phyloP scores from a whole-genome alignment of 2,797 vertebrate genomes.

The Cottoperca gobio region DNA sequence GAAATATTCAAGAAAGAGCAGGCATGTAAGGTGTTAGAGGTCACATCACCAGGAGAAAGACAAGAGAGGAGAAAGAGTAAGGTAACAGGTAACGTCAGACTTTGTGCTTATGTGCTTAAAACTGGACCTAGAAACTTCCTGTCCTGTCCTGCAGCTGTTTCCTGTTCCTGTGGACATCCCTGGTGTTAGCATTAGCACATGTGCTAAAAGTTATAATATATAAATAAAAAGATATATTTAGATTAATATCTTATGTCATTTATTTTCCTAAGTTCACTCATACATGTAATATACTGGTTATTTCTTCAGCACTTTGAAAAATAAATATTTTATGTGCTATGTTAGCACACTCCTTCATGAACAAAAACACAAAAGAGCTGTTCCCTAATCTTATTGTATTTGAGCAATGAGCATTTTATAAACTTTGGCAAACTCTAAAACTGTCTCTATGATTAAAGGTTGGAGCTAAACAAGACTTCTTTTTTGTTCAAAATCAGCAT shows the following conservation, averaged over 20 bases:
- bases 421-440: too few relatives aligned
- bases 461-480: not conserved
- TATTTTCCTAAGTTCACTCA: not conserved
- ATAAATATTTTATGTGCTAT: not conserved
- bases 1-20: conserved; percentile 69
- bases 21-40: conserved; percentile 52
- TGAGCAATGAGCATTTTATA: too few relatives aligned
- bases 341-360: not conserved
- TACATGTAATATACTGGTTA: not conserved
- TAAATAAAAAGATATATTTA: too few relatives aligned
- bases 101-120: conserved; percentile 13
- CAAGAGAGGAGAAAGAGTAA: conserved; percentile 22
- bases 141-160: not conserved
- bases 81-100: conserved; percentile 20
- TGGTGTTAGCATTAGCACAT: not conserved
- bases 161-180: not conserved
- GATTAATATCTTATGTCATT: not conserved
- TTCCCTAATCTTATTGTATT: too few relatives aligned
- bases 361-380: too few relatives aligned
- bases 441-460: not conserved
- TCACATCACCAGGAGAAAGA: conserved; percentile 36
- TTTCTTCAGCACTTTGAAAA: not conserved
- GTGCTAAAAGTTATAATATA: too few relatives aligned
- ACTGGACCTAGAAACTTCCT: not conserved
- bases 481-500: not conserved